Conservation (phyloP, 2,888 invertebrate species). For the Drosophila formosana region DNA sequence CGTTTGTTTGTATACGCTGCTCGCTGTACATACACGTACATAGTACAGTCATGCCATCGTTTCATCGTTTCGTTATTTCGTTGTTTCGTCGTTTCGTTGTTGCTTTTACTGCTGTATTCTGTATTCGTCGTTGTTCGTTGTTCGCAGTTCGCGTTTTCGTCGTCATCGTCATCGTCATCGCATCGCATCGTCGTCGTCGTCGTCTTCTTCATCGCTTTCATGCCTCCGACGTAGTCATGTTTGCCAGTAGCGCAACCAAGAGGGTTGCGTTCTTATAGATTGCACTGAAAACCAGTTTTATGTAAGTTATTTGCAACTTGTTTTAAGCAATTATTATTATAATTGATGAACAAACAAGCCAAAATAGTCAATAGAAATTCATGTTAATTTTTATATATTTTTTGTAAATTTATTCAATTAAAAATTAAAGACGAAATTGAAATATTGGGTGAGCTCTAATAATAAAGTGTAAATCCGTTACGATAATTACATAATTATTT, state of each 20-base stretch:
- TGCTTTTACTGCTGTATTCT: slow-evolving; percentile 42
- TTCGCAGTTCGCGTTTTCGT: slow-evolving; percentile 34
- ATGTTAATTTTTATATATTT: too few species aligned
- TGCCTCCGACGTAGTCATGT: slow-evolving; percentile 18
- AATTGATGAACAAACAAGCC: neutral
- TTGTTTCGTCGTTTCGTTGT: slow-evolving; percentile 31
- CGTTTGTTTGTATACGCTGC: slow-evolving; percentile 33
- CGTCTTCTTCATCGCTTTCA: slow-evolving; percentile 38
- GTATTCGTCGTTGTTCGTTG: slow-evolving; percentile 29
- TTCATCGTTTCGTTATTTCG: slow-evolving; percentile 69
- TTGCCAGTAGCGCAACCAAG: slow-evolving; percentile 32
- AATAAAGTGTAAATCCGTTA: too few species aligned
- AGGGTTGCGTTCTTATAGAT: neutral
- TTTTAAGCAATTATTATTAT: neutral
- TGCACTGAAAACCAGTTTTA: neutral
- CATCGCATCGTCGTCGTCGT: slow-evolving; percentile 32
- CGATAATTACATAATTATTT: too few species aligned
- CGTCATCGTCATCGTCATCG: slow-evolving; percentile 34
- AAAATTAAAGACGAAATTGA: too few species aligned
- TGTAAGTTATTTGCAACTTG: neutral
- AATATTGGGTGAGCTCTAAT: too few species aligned
- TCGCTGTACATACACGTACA: slow-evolving; percentile 29
- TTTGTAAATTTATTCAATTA: too few species aligned
- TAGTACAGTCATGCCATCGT: slow-evolving; percentile 69
- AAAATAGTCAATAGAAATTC: too few species aligned